Evolutionary conservation across 2,888 invertebrate species (phyloP).

Genomic region (Catocala fraxini): DNA sequence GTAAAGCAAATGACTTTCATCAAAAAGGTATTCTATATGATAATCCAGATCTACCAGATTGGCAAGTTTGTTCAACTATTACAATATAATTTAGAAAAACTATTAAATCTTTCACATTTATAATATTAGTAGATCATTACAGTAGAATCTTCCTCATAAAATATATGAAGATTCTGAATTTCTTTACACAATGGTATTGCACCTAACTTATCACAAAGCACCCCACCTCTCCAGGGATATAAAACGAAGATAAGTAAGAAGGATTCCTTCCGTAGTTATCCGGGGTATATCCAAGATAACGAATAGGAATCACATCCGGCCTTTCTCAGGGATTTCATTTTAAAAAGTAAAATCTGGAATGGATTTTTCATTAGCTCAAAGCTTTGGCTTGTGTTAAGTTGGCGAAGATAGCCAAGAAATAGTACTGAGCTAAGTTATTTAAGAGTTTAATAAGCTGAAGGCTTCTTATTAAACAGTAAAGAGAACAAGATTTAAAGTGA

Average conservation of each 20-base stretch:
- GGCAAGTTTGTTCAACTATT: too few relatives aligned
- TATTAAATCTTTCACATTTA: too few relatives aligned
- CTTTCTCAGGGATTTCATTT: conserved; percentile 15
- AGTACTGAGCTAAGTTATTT: conserved; percentile 27
- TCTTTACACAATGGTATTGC: background rate
- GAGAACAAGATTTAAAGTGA: too few relatives aligned
- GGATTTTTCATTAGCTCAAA: conserved; percentile 41
- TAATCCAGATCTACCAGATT: too few relatives aligned
- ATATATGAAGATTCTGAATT: background rate
- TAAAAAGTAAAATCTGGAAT: conserved; percentile 31
- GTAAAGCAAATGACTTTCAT: too few relatives aligned
- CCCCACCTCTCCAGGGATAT: conserved; percentile 6
- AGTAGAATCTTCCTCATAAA: too few relatives aligned
- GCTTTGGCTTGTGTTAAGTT: conserved; percentile 27
- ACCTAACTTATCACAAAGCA: conserved; percentile 9
- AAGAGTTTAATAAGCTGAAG: conserved; percentile 15
- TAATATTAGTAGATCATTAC: too few relatives aligned
- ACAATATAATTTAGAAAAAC: too few relatives aligned
- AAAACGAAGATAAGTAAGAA: conserved; percentile 15
- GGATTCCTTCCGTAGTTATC: conserved; percentile 18
- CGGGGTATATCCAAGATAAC: conserved; percentile 32
- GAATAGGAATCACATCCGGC: conserved; percentile 25
- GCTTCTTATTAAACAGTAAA: background rate
- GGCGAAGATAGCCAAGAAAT: conserved; percentile 23
- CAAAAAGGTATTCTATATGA: too few relatives aligned